Evolutionary conservation across 2,888 invertebrate genomes (phyloP).

Genomic region (Halictus ligatus): DNA sequence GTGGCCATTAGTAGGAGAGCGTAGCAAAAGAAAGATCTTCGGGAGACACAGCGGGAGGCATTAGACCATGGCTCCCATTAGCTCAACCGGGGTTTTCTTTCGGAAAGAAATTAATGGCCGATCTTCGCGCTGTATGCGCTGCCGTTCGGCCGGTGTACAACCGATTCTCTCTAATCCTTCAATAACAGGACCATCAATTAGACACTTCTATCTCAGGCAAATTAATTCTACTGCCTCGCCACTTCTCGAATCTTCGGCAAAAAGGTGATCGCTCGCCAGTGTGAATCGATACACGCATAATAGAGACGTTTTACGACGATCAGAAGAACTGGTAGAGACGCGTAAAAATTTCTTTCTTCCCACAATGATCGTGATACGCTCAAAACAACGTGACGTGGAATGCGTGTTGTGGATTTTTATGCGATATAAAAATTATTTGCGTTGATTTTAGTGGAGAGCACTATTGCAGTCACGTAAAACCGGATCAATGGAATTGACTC

Average conservation of each 20-base stretch:
- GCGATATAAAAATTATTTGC: too few relatives aligned
- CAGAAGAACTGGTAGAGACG: neutral
- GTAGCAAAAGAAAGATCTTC: constrained; percentile 75
- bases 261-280: neutral
- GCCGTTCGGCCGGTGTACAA: constrained; percentile 29
- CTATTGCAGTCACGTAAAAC: constrained; percentile 23
- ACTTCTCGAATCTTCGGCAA: neutral
- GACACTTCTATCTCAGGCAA: neutral
- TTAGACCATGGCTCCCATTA: constrained; percentile 84
- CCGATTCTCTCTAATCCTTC: constrained; percentile 4
- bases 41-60: constrained; percentile 83
- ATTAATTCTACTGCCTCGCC: neutral
- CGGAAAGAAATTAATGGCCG: constrained; percentile 83
- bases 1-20: constrained; percentile 83
- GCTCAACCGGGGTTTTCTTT: constrained; percentile 80
- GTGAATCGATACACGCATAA: neutral
- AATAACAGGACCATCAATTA: neutral
- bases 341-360: neutral
- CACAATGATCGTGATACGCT: neutral
- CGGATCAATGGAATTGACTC: constrained; percentile 47
- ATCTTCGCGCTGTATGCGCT: constrained; percentile 74
- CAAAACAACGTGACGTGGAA: too few relatives aligned
- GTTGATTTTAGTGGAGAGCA: too few relatives aligned
- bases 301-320: neutral
- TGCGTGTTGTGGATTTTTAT: too few relatives aligned